Evolutionary conservation across 2,797 vertebrate species (phyloP).

Genomic region (Leuciscus waleckii): DNA sequence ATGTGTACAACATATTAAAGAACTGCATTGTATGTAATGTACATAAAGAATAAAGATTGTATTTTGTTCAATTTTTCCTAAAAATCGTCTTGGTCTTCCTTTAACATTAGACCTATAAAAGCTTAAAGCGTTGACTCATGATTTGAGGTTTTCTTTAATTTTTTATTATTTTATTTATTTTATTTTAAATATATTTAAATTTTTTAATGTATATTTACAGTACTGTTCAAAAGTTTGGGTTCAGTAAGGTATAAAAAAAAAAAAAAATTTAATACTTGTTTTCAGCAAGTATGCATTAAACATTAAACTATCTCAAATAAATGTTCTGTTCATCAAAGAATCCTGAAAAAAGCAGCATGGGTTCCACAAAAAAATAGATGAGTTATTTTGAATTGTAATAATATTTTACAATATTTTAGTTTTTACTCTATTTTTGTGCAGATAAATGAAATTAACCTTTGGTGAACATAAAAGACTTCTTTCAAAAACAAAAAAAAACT

Average conservation of each 20-base stretch:
- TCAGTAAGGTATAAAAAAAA: not conserved
- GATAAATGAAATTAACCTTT: not conserved
- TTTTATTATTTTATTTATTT: too few species aligned
- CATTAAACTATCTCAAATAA: too few species aligned
- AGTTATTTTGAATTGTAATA: not conserved
- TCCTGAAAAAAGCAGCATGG: not conserved
- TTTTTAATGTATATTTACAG: not conserved
- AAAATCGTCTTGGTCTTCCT: slow-evolving; percentile 65
- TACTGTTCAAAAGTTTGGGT: not conserved
- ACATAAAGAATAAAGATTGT: slow-evolving; percentile 98
- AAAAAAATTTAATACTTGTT: too few species aligned
- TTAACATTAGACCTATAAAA: not conserved
- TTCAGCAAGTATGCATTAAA: not conserved
- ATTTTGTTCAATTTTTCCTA: slow-evolving; percentile 96
- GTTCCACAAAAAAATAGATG: not conserved
- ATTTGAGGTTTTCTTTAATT: not conserved
- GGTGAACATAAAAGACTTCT: not conserved
- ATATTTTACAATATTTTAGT: not conserved
- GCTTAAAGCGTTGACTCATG: not conserved
- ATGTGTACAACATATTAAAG: slow-evolving; percentile 77
- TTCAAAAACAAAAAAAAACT: not conserved
- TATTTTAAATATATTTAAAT: not conserved
- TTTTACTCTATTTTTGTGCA: not conserved
- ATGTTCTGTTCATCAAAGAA: not conserved
- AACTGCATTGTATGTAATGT: slow-evolving; percentile 96